phyloP scores from a whole-genome alignment of 2,797 vertebrate species.

The Pseudotriccus pelzelni region DNA sequence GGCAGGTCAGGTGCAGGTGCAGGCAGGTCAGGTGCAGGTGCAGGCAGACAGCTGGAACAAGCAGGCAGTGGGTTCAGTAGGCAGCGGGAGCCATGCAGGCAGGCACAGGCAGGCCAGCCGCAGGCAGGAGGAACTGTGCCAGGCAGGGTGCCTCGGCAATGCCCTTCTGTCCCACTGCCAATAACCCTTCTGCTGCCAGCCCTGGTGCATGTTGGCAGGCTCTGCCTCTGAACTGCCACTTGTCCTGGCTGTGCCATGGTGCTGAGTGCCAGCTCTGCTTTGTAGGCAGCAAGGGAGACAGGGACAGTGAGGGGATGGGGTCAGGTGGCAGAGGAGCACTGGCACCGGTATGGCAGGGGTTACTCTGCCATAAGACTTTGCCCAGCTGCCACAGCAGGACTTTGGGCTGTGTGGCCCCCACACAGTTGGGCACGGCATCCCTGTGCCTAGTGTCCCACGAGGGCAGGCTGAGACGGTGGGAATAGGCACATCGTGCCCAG shows the following conservation, averaged over 20 bases:
- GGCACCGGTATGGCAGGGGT: not conserved
- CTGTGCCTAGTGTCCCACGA: not conserved
- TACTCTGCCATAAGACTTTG: not conserved
- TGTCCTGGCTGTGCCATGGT: rapidly evolving
- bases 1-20: not conserved
- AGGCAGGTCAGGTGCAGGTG: not conserved
- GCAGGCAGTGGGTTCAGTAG: not conserved
- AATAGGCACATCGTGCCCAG: not conserved
- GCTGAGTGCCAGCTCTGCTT: not conserved
- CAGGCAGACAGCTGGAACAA: not conserved
- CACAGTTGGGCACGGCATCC: not conserved
- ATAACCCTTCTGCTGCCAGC: not conserved
- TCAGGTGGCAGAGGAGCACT: not conserved
- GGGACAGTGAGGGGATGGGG: rapidly evolving
- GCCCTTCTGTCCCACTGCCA: not conserved
- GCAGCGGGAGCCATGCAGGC: not conserved
- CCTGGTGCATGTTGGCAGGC: not conserved
- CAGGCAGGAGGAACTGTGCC: not conserved
- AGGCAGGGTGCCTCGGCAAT: not conserved
- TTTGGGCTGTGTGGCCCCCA: not conserved
- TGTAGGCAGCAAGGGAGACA: not conserved
- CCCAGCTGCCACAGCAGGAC: not conserved
- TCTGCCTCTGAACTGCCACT: not conserved
- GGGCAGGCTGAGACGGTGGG: not conserved
- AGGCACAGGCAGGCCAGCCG: not conserved